Conservation (phyloP, 1,140 invertebrate genomes). For the Muscidifurax raptorellus region DNA sequence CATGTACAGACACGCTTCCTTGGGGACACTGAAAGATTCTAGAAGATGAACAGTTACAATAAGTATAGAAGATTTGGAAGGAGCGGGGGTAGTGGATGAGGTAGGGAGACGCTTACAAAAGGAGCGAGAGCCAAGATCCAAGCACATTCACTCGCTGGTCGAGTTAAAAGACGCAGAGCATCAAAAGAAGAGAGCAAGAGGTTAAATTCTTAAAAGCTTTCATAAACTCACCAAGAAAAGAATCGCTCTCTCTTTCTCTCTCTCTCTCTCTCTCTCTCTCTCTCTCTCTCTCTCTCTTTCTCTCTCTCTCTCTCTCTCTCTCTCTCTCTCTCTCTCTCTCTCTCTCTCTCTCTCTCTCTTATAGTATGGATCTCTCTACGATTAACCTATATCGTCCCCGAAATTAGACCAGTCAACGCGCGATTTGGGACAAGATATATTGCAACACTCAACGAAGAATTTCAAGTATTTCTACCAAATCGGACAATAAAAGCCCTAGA, state of each 20-base stretch:
- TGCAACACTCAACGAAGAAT: neutral
- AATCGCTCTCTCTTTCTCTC: too few species aligned
- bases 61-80: neutral
- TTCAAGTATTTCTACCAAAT: neutral
- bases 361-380: neutral
- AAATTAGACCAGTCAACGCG: neutral
- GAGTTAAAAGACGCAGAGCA: neutral
- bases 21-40: too few species aligned
- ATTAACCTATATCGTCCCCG: neutral
- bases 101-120: neutral
- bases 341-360: neutral
- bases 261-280: too few species aligned
- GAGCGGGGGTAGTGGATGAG: neutral
- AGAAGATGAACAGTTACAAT: too few species aligned
- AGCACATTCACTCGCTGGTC: neutral
- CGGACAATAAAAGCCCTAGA: neutral
- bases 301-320: too few species aligned
- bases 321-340: too few species aligned
- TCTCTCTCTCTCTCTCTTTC: too few species aligned
- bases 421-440: neutral
- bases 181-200: neutral
- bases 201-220: neutral
- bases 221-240: neutral
- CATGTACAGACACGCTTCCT: too few species aligned
- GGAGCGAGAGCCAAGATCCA: neutral